These are phyloP conservation scores for Caenorhabditis sp. DNA, from an alignment of 2,888 invertebrate species.

Conservation along the genomic window DNA sequence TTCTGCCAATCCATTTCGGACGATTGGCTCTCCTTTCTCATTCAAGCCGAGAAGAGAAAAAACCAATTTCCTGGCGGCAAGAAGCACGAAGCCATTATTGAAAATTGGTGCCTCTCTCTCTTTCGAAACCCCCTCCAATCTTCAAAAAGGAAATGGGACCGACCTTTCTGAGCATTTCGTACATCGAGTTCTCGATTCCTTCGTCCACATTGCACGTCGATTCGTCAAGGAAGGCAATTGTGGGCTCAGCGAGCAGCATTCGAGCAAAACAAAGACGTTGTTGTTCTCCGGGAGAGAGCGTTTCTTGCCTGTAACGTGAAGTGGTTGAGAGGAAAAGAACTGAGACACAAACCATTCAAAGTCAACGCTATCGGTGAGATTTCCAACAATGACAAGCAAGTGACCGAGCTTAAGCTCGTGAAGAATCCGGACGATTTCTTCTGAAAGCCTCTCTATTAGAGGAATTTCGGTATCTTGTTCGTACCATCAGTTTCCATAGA, in stretches of 20 bases:
- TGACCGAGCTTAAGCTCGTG: slow-evolving; percentile 81
- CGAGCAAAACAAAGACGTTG: slow-evolving; percentile 96
- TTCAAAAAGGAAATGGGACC: slow-evolving; percentile 25
- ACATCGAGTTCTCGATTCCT: slow-evolving; percentile 67
- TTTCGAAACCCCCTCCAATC: slow-evolving; percentile 22
- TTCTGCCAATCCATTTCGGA: slow-evolving; percentile 33
- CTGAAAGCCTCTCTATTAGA: slow-evolving; percentile 2
- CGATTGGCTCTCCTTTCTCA: slow-evolving; percentile 28
- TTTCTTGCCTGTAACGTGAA: slow-evolving; percentile 86
- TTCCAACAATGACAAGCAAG: slow-evolving; percentile 82
- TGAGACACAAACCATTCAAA: slow-evolving; percentile 85
- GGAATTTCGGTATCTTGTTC: no score
- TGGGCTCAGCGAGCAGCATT: slow-evolving; percentile 91
- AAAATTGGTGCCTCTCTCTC: slow-evolving; percentile 40
- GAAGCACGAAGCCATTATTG: slow-evolving; percentile 60
- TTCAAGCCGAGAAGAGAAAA: slow-evolving; percentile 40
- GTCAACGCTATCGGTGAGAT: slow-evolving; percentile 83
- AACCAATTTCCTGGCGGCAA: slow-evolving; percentile 59
- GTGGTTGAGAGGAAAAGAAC: neutral
- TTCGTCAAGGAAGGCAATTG: slow-evolving; percentile 90
- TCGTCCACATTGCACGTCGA: slow-evolving; percentile 90
- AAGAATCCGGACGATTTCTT: slow-evolving; percentile 83
- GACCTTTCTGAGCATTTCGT: slow-evolving; percentile 66
- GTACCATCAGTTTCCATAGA: slow-evolving; percentile 25
- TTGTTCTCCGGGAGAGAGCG: slow-evolving; percentile 96